Base-by-base conservation (phyloP, 2,113 vertebrate species). In the Sander lucioperca region DNA sequence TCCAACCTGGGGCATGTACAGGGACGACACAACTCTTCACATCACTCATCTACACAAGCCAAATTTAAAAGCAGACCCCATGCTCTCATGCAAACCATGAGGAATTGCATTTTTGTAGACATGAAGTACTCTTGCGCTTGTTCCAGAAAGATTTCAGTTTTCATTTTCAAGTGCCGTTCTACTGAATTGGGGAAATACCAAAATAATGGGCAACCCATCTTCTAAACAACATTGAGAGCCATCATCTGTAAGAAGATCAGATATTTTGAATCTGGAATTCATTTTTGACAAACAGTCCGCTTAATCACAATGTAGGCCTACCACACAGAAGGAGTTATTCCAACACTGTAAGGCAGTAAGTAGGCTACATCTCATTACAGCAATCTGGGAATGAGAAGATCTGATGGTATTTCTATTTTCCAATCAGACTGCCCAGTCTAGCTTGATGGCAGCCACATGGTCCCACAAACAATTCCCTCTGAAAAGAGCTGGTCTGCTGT, bases 21-120 rank as follows among this genome's bases (percentile, higher is more conserved):
- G 63, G 48, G 74, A 91, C 75, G 83, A 90, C 87, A 90, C 82
- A 90, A 83, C 86, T 83, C 90, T 43, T 89, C 85, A 90, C 91
- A 88, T 93, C 93, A 85, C 70, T 88, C 88, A 89, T 84, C 69
- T 33, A 21, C 82, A 85, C 59, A n/a, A 81, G 73, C 71, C 83
- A 88, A 62, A 89, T 87, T 83, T 88, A 89, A 86, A 89, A 62
- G 54, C 23, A 5, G 47, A 64, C 54, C 76, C 16, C 54, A 9
- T 45, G 16, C 19, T 63, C 68, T 51, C 65, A 70, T 57, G 67
- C 23, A 72, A 89, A 73, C 61, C 66, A 30, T 4, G 18, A 80
- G 71, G 45, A 69, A 57, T 50, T 67, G 16, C 8, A 23, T 51
- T 58, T 64, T 66, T 70, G 18, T 25, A 50, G 58, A 83, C 8